Percentiles rank a stretch among this genome's conserved stretches.
These are phyloP conservation scores for Asobara japonica DNA, from an alignment of 1,140 invertebrate genomes.

Conservation along the genomic window DNA sequence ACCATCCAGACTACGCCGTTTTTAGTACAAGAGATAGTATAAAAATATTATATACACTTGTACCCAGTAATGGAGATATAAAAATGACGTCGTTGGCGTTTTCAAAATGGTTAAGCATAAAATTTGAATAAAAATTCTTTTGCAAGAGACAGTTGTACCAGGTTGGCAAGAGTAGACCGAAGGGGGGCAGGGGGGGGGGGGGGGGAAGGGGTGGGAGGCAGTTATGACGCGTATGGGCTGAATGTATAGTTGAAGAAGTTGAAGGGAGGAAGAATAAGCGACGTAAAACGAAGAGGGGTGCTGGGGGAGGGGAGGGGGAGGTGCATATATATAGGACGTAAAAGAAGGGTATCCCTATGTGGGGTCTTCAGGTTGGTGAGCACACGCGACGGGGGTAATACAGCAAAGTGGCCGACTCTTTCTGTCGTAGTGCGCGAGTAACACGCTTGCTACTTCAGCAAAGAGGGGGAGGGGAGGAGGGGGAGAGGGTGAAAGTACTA, in stretches of 20 bases:
- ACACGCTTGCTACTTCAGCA: background rate
- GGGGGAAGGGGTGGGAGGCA: too few species aligned
- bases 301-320: background rate
- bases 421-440: background rate
- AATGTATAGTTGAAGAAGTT: constrained; percentile 8
- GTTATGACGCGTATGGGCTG: background rate
- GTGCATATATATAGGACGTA: background rate
- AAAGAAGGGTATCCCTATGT: background rate
- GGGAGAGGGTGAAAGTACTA: background rate
- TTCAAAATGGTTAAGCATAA: background rate
- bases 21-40: background rate
- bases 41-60: background rate
- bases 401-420: background rate
- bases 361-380: constrained; percentile 1
- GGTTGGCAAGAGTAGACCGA: background rate
- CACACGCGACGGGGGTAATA: constrained; percentile 6
- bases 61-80: background rate
- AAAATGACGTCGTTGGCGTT: background rate
- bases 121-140: constrained; percentile 8
- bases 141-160: background rate
- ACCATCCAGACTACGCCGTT: background rate
- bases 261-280: background rate
- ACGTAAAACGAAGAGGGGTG: background rate
- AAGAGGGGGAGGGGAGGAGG: background rate
- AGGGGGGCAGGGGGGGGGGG: background rate